Base-by-base conservation (phyloP, 2,888 invertebrate genomes). In the Aleiodes alternator region DNA sequence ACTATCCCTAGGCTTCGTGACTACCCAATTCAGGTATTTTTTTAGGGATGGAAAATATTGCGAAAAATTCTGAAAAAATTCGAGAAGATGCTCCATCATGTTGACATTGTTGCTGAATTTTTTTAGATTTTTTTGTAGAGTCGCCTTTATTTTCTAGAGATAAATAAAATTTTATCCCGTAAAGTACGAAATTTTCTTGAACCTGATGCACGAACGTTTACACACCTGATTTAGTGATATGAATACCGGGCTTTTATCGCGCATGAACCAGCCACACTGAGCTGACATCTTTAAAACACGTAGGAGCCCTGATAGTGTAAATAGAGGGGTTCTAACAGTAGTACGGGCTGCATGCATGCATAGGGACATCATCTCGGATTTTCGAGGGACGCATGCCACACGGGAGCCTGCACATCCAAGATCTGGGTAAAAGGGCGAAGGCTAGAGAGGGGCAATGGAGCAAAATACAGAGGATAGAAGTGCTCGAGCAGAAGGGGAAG, bases 301-400 rank as follows among this genome's bases (percentile, higher is more conserved):
- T 14, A 14, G 38, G 38, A 16, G 38, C 14, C n/a, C 14, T n/a
- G 16, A 55, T n/a, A 48, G 78, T 66, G 74, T 70, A 66, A 69
- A 73, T 9, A 53, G 75, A 78, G 77, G 76, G 73, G 78, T 82
- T 83, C 84, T 84, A 82, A 23, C 23, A 23, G 23, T 84, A 85
- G 82, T 80, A 72, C 83, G 83, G 81, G 81, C 80, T 80, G 81
- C 81, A 81, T 80, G 81, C 81, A 79, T 81, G 80, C 82, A 83
- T 78, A 79, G 34, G 78, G 69, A 59, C 6, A 14, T 69, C 50
- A 64, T 23, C 53, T 9, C 29, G 38, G 29, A 43, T 75, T 51
- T 56, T 48, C 48, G 48, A 50, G 59, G 43, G 48, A 51, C 50
- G 53, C 38, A 57, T 38, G 11, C 34, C 29, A 50, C 75, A 78